Evolutionary conservation across 2,113 vertebrate genomes (phyloP), one percentile per base, ranked within the genome.

Genomic region (Dinomys branickii): DNA sequence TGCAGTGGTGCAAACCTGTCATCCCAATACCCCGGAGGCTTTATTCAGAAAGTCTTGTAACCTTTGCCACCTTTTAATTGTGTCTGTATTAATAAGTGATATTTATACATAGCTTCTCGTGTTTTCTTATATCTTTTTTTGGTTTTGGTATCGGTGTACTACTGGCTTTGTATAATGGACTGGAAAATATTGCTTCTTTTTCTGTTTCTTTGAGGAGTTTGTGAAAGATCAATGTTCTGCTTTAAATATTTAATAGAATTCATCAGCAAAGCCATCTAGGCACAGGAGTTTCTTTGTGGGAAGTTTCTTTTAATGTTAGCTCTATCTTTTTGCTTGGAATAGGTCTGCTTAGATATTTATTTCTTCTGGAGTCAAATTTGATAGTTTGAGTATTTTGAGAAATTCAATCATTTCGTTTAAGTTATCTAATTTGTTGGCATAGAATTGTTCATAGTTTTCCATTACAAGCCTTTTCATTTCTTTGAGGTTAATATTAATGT

Each of bases 121-220:
- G 67, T 61, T 61, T 61, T 28, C 24, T 61, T 26, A 83, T 50
- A 56, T 12, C 54, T 69, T 91, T 63, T 87, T 83, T 84, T 52
- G 22, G 35, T 41, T 87, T 78, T 50, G 11, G 13, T 58, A 59
- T 92, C n/a, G 35, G 10, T 63, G 4, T 93, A 41, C 50, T 44
- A 41, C 20, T 80, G 33, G 14, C 22, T 14, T 80, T 65, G 10
- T 33, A 92, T 13, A 83, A 78, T 59, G 67, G n/a, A 33, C 80
- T 80, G 26, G 58, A 58, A 88, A 67, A 14, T 52, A 14, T 91
- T 80, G 73, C 41, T 16, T 91, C 13, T 8, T 90, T 41, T 86
- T 67, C 44, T 90, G 0, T 87, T 94, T 88, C 83, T 93, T 73
- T 33, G 77, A 95, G 94, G 22, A 91, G 6, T 93, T 71, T 91